Conservation (phyloP, 2,888 invertebrate genomes). For the Pomacea canaliculata region DNA sequence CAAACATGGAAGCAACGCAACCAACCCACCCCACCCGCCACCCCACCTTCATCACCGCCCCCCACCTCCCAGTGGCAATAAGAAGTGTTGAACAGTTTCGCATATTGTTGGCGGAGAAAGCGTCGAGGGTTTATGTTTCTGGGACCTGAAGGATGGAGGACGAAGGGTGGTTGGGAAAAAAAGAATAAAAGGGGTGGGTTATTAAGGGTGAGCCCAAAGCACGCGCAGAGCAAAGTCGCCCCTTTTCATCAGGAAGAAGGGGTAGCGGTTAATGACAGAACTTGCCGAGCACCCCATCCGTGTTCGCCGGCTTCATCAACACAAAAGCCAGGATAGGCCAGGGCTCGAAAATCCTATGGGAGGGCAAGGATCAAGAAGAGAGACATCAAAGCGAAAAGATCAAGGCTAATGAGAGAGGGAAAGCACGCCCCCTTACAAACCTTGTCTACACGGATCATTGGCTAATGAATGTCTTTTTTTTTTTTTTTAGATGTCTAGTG, state of each 20-base stretch:
- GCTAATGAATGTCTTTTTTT: not conserved
- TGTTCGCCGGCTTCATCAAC: not conserved
- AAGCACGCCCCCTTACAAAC: not conserved
- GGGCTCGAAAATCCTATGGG: not conserved
- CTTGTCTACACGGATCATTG: not conserved
- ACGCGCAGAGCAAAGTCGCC: not conserved
- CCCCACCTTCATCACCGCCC: not conserved
- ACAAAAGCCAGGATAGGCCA: not conserved
- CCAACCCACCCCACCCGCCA: no score
- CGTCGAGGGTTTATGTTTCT: constrained; percentile 2
- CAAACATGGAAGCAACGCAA: no score
- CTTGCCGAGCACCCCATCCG: not conserved
- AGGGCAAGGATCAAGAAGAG: not conserved
- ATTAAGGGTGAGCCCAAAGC: not conserved
- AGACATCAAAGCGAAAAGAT: constrained; percentile 8
- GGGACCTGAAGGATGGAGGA: not conserved
- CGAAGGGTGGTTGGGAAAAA: not conserved
- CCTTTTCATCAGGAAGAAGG: not conserved
- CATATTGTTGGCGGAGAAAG: constrained; percentile 1
- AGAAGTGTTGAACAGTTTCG: not conserved
- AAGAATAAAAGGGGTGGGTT: not conserved
- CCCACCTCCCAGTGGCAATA: not conserved
- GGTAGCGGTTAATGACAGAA: constrained; percentile 2
- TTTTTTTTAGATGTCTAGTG: no score
- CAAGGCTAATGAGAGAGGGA: constrained; percentile 6